phyloP scores from a whole-genome alignment of 1,140 invertebrate species.

The Harlomillsia oculata region DNA sequence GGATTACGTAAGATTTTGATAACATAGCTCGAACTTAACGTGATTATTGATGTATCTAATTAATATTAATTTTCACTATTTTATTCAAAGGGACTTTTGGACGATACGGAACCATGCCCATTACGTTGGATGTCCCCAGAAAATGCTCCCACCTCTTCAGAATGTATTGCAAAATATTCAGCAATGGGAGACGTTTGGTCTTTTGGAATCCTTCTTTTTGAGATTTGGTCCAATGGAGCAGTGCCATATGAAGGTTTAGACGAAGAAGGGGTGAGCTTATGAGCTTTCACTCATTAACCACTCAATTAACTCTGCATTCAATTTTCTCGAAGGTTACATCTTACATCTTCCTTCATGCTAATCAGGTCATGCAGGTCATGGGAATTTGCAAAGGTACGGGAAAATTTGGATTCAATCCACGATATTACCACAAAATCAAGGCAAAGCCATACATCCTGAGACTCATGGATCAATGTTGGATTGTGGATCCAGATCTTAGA shows the following conservation, averaged over 20 bases:
- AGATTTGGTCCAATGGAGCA: conserved; percentile 16
- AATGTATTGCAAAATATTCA: neutral
- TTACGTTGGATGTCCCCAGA: conserved; percentile 25
- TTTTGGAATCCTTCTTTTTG: conserved; percentile 15
- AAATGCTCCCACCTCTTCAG: conserved; percentile 11
- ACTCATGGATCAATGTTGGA: conserved; percentile 7
- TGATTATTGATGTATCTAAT: too few relatives aligned
- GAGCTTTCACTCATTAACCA: neutral
- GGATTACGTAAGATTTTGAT: neutral
- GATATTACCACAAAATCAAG: neutral
- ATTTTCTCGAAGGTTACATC: neutral
- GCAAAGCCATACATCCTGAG: neutral
- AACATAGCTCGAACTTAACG: neutral
- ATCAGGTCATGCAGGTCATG: neutral
- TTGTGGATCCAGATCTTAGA: conserved; percentile 1
- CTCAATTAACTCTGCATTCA: too few relatives aligned
- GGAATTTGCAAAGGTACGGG: conserved; percentile 5
- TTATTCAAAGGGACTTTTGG: too few relatives aligned
- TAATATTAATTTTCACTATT: too few relatives aligned
- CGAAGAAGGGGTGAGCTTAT: conserved; percentile 10
- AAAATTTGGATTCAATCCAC: neutral
- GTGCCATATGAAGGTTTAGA: conserved; percentile 12
- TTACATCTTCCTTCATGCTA: too few relatives aligned
- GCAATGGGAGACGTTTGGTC: conserved; percentile 21
- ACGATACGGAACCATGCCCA: conserved; percentile 1